phyloP scores from a whole-genome alignment of 64 coral and sea anemone genomes.

The Montipora foliosa region DNA sequence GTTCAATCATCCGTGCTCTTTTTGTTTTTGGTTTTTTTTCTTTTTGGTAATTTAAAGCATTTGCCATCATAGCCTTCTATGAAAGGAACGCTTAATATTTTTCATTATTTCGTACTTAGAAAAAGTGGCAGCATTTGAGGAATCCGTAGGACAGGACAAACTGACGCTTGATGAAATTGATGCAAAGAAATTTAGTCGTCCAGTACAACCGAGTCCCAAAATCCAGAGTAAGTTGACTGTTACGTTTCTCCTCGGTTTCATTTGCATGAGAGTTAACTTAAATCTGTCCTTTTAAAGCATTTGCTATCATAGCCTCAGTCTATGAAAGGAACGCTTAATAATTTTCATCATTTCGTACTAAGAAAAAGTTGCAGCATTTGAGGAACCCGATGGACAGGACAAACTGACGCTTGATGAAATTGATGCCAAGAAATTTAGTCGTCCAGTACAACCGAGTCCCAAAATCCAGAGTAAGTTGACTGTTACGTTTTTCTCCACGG shows the following conservation, averaged over 20 bases:
- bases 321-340: too few relatives aligned
- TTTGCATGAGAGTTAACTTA: too few relatives aligned
- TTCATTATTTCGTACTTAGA: background rate
- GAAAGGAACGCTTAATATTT: background rate
- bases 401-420: background rate
- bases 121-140: constrained; percentile 24
- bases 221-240: constrained; percentile 9
- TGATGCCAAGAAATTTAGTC: background rate
- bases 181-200: background rate
- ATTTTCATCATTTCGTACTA: background rate
- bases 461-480: constrained; percentile 8
- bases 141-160: background rate
- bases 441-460: background rate
- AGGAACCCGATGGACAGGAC: background rate
- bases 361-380: constrained; percentile 25
- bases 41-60: too few relatives aligned
- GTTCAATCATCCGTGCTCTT: too few relatives aligned
- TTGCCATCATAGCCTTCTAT: too few relatives aligned
- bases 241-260: too few relatives aligned
- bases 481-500: too few relatives aligned
- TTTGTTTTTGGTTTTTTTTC: too few relatives aligned
- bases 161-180: background rate
- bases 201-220: background rate
- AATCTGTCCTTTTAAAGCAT: too few relatives aligned
- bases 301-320: too few relatives aligned